Evolutionary conservation across 2,888 invertebrate genomes (phyloP), one percentile per base, ranked within the genome.

Genomic region (Drosophila falleni): DNA sequence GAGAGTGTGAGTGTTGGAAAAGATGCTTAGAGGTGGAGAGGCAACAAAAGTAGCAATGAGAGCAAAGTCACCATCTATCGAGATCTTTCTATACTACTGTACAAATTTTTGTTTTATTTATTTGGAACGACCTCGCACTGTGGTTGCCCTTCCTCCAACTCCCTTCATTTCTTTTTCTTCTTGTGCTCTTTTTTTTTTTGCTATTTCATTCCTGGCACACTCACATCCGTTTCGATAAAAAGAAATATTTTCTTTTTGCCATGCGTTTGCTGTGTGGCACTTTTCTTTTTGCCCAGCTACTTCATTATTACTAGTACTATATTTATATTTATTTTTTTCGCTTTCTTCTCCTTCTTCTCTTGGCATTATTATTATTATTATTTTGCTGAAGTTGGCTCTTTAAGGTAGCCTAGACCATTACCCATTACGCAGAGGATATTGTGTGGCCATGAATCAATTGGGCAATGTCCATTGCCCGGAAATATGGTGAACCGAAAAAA

Each of bases 181-280:
- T 68, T 55, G 23, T 71, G 54, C 63, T 64, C 71, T 46, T 69
- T 78, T 29, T 29, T 29, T 29, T 71, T 44, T 69, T 79, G 72
- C 73, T 79, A 71, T 82, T 89, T 81, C 71, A 80, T 80, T 79
- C 81, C 73, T 81, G 78, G 89, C 90, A 88, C 90, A 81, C 87
- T 89, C 80, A 87, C 90, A 87, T 90, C 91, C 90, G 90, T 69
- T 89, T 75, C 77, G 90, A 90, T 90, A 90, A 90, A 90, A 90
- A 90, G 90, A 90, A 87, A 90, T 89, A 89, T 85, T 85, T 85
- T 88, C 84, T 86, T 85, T 88, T 80, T 78, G 84, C 74, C 86
- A 82, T 86, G 86, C 86, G 83, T 86, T 86, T 86, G 78, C 66
- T 66, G 44, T 66, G 44, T 67, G 72, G 47, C 76, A 83, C 78